These are phyloP conservation scores for Enteromius anoplus DNA, from an alignment of 2,797 vertebrate species.

Conservation along the genomic window DNA sequence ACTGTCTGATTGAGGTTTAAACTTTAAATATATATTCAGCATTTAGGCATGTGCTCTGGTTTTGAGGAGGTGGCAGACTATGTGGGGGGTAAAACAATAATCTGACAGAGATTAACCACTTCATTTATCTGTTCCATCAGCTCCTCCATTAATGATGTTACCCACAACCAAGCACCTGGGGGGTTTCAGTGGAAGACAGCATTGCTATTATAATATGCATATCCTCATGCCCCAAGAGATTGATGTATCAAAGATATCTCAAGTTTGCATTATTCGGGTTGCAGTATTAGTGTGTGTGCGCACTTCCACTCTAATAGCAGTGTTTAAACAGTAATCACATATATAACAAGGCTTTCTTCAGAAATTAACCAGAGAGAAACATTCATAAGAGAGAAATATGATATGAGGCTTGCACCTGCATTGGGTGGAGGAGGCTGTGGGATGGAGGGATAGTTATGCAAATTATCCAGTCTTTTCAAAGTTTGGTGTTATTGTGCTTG, in stretches of 20 bases:
- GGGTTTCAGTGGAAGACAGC: conserved; percentile 33
- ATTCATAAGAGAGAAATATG: conserved; percentile 6
- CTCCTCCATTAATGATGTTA: conserved; percentile 69
- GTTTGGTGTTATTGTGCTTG: neutral
- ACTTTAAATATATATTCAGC: neutral
- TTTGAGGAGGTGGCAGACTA: conserved; percentile 29
- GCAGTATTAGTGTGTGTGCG: conserved; percentile 44
- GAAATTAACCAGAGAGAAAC: conserved; percentile 72
- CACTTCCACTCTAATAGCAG: conserved; percentile 77
- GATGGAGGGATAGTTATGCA: neutral
- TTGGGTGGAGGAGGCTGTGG: conserved; percentile 1
- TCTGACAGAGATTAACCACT: conserved; percentile 72
- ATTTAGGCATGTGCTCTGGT: conserved; percentile 23
- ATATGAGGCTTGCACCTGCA: neutral
- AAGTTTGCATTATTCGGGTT: conserved; percentile 65
- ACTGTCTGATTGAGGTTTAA: conserved; percentile 12
- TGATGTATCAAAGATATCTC: conserved; percentile 56
- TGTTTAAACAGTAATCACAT: conserved; percentile 86
- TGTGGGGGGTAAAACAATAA: conserved; percentile 66
- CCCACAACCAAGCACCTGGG: conserved; percentile 33
- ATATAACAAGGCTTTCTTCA: conserved; percentile 80
- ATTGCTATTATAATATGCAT: conserved; percentile 56
- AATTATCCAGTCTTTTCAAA: conserved; percentile 1
- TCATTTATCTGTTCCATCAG: conserved; percentile 65
- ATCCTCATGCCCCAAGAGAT: conserved; percentile 42